A percentile compares a stretch with the other conserved stretches of the same genome.
Evolutionary conservation across 2,113 vertebrate species (phyloP).

Genomic region (Neodontobutis hainanensis): DNA sequence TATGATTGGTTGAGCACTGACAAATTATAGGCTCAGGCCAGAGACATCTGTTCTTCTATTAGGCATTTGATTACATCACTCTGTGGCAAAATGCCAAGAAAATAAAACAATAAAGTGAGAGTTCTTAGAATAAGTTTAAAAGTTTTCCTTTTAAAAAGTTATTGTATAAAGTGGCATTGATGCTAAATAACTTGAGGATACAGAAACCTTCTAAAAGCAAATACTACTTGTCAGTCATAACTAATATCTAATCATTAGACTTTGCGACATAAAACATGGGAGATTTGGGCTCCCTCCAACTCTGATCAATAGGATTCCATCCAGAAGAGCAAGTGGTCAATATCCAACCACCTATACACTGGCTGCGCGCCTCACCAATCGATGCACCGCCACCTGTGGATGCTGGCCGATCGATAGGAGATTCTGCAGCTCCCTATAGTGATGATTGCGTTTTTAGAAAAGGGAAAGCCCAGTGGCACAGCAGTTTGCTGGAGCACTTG

Average conservation of each 20-base stretch:
- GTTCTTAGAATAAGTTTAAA: no score
- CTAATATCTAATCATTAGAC: constrained; percentile 57
- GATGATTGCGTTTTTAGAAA: constrained; percentile 63
- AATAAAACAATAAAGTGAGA: no score
- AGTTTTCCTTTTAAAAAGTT: no score
- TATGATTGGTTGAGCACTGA: no score
- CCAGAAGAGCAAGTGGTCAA: constrained; percentile 67
- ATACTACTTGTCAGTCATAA: constrained; percentile 39
- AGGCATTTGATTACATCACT: no score
- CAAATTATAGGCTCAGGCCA: no score
- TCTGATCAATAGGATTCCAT: constrained; percentile 51
- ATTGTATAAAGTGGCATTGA: not conserved
- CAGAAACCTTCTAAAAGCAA: constrained; percentile 12
- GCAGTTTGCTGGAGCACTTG: constrained; percentile 19
- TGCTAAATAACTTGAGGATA: constrained; percentile 15
- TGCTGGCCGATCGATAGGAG: constrained; percentile 64
- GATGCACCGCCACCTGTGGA: constrained; percentile 82
- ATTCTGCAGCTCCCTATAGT: constrained; percentile 50
- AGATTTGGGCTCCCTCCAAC: constrained; percentile 33
- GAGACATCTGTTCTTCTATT: no score
- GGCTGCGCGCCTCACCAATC: constrained; percentile 58
- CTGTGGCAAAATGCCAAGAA: no score
- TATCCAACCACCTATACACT: constrained; percentile 61
- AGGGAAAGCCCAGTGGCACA: constrained; percentile 29
- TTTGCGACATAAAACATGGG: constrained; percentile 34